These are phyloP conservation scores for Cydia fagiglandana DNA, from an alignment of 1,140 invertebrate species.

Conservation along the genomic window DNA sequence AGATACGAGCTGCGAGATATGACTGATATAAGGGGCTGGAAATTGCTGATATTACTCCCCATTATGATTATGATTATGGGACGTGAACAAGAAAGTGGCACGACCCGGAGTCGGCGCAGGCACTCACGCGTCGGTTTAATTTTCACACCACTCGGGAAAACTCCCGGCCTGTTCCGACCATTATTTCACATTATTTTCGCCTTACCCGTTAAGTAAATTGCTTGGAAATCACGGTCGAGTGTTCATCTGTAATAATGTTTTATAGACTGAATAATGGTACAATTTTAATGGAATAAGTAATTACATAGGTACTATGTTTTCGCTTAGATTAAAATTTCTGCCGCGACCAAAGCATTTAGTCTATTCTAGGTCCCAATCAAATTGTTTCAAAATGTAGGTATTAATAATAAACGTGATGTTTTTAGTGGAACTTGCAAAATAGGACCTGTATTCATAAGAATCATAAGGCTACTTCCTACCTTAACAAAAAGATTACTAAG, in stretches of 20 bases:
- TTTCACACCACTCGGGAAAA: slow-evolving; percentile 48
- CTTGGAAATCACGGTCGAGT: slow-evolving; percentile 21
- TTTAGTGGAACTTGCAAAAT: too few species aligned
- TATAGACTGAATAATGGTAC: neutral
- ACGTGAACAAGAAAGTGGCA: slow-evolving; percentile 61
- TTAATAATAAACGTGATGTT: too few species aligned
- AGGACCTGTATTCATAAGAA: too few species aligned
- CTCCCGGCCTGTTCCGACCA: slow-evolving; percentile 10
- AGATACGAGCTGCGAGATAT: slow-evolving; percentile 50
- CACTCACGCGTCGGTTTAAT: slow-evolving; percentile 47
- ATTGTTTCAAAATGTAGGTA: too few species aligned
- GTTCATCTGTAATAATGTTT: slow-evolving; percentile 8
- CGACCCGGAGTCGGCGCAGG: slow-evolving; percentile 44
- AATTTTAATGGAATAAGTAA: neutral
- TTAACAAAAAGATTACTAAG: too few species aligned
- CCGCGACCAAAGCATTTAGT: too few species aligned
- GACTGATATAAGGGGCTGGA: slow-evolving; percentile 54
- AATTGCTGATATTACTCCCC: slow-evolving; percentile 65
- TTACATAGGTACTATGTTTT: neutral
- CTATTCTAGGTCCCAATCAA: too few species aligned
- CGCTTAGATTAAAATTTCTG: too few species aligned
- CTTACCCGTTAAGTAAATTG: slow-evolving; percentile 15
- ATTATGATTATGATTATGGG: slow-evolving; percentile 57
- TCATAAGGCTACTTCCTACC: too few species aligned
- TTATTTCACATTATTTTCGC: slow-evolving; percentile 31